Evolutionary conservation across 2,797 vertebrate genomes (phyloP), one percentile per base, ranked within the genome.

Genomic region (Cuculus canorus): DNA sequence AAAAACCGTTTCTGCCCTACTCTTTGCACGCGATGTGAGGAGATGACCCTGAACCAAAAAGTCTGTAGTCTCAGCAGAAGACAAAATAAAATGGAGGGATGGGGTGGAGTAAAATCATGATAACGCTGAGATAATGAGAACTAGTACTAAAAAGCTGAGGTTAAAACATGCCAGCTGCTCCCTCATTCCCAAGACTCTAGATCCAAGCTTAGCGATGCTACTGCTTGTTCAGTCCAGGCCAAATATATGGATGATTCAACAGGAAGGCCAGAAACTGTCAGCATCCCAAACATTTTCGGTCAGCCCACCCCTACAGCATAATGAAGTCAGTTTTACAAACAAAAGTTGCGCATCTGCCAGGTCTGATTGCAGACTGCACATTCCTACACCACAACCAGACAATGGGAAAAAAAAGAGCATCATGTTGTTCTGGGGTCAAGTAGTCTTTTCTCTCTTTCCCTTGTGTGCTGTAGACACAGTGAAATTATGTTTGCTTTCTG

Each of bases 271-370:
- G 65, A 82, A 95, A 82, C 61, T 61, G 71, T 87, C 93, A 93
- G 75, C 39, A 81, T 89, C 93, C 86, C 88, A 92, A 84, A 61
- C 3, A 13, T 92, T 78, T 92, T 90, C 0, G 0, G 94, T 90
- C 90, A 95, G 94, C 95, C 95, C 94, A 97, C 90, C 94, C 94
- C 71, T 90, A 88, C 82, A 92, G 86, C 9, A 1, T 94, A 95
- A 92, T 82, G 83, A 95, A 96, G 94, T 92, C 90, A 95, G 88
- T 92, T 90, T 93, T 85, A 76, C 83, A 96, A 94, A 96, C 83
- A 95, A 89, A 93, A 96, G 86, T 95, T 95, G 83, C 43, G 64
- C 12, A 32, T 84, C 86, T 95, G 95, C 94, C 95, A 96, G 86
- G 86, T 93, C 70, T 3, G 33, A 70, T 2, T 56, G 88, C 78